These are phyloP conservation scores for Syngnathus acus DNA, from an alignment of 2,797 vertebrate genomes.

Conservation along the genomic window DNA sequence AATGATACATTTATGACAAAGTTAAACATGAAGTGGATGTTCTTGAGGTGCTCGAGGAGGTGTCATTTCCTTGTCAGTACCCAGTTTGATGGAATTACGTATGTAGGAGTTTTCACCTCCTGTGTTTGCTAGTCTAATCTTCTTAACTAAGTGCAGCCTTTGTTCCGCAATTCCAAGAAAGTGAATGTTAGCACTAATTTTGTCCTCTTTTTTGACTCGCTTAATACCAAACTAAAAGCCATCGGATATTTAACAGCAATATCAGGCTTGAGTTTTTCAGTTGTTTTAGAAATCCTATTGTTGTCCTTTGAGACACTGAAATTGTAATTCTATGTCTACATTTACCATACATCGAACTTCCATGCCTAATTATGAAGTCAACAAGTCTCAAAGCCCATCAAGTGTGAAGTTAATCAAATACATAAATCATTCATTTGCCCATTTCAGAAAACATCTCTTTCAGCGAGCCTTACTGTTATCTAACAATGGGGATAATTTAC, in stretches of 20 bases:
- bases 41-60: neutral
- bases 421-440: no score
- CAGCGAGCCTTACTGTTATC: neutral
- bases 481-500: neutral
- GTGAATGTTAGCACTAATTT: conserved; percentile 11
- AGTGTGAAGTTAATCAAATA: no score
- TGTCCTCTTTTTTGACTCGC: neutral
- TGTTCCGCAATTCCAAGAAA: conserved; percentile 19
- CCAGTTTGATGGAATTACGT: neutral
- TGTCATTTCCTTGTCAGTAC: neutral
- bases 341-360: no score
- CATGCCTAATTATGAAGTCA: no score
- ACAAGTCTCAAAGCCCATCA: no score
- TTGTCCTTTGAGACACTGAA: neutral
- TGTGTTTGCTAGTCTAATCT: conserved; percentile 32
- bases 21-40: neutral
- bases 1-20: neutral
- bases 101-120: conserved; percentile 14
- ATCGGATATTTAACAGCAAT: neutral
- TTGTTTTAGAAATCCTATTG: neutral
- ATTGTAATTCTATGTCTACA: neutral
- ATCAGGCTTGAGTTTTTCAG: neutral
- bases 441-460: no score
- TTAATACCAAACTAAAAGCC: neutral
- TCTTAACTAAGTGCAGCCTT: conserved; percentile 27